Evolutionary conservation across 2,888 invertebrate genomes (phyloP), one percentile per base, ranked within the genome.

Genomic region (Mongoloraphidia duomilia): DNA sequence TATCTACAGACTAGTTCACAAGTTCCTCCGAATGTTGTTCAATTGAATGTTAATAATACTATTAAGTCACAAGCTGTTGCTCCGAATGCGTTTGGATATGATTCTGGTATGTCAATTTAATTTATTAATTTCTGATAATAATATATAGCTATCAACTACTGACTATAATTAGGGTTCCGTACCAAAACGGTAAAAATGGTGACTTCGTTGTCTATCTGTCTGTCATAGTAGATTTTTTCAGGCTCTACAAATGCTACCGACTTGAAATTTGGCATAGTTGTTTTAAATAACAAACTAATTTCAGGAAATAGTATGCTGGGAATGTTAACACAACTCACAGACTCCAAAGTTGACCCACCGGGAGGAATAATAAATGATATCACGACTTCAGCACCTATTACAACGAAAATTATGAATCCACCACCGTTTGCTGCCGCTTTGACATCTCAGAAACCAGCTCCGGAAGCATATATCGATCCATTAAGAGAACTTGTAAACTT

Each of bases 401-500:
- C 57, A 42, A 44, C 53, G 50, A 43, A 45, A 38, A 37, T 41
- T 42, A 50, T 48, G 44, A 41, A 52, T 48, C 39, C 47, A 41
- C 42, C 47, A 13, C 12, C 44, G 38, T 49, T 42, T 40, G 13
- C 52, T 54, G 44, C 26, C 26, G 6, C 5, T 6, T 26, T 6
- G 6, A 26, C 52, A 49, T 39, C 54, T 48, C 49, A 54, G 52
- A 37, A 46, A 49, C 43, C 51, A 41, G 35, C 46, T 33, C 37
- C 51, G 33, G 53, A 51, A 38, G 50, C 52, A 11, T 71, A 64
- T 60, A 63, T 63, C 11, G 83, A 84, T 65, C 81, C 78, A 11
- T 62, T 84, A 17, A 69, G 77, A 37, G 81, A 83, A 58, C 65
- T 84, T 33, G 73, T 84, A 26, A 59, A 76, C 8, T 66, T 77